Base-by-base conservation (phyloP, 2,113 vertebrate species). In the Rhizomys pruinosus region DNA sequence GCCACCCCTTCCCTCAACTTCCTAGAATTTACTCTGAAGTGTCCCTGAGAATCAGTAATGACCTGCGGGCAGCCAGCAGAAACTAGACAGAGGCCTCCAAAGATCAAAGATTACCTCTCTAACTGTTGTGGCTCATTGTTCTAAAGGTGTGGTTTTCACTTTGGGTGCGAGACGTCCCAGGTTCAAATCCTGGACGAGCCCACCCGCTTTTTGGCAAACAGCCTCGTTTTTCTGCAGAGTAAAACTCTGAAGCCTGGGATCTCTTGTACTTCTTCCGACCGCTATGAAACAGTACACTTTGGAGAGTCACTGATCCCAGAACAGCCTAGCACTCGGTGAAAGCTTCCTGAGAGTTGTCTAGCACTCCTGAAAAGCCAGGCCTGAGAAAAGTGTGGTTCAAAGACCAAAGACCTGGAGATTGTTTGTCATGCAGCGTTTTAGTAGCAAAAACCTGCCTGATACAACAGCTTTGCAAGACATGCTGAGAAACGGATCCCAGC, bases 81-180 rank as follows among this genome's bases (percentile, higher is more conserved):
- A 34, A 4, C 20, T 29, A 13, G 6, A 23, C 0, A 11, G 5
- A 59, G 20, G 15, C 22, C 52, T 78, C 73, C 71, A 80, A 79
- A 47, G 59, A 57, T 0, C 0, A 3, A 1, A 0, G 0, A 1
- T n/a, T n/a, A n/a, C n/a, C n/a, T n/a, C n/a, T n/a, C n/a, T n/a
- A n/a, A n/a, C n/a, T n/a, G n/a, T n/a, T 0, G 0, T 0, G 93
- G 84, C 91, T 94, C 88, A 84, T 93, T 96, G 84, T 88, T 93
- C 91, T 96, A 89, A 84, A 88, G 34, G 96, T 97, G 96, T 97
- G 97, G 97, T 97, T 96, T 96, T 97, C 91, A 97, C 96, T 97
- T 97, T 97, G 97, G 96, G 97, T 97, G 97, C 89, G 92, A 97
- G 95, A 98, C 96, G 97, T 97, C 97, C 97, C 97, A 94, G 94